Evolutionary conservation across 2,888 invertebrate species (phyloP).

Genomic region (Hydropsyche betteni): DNA sequence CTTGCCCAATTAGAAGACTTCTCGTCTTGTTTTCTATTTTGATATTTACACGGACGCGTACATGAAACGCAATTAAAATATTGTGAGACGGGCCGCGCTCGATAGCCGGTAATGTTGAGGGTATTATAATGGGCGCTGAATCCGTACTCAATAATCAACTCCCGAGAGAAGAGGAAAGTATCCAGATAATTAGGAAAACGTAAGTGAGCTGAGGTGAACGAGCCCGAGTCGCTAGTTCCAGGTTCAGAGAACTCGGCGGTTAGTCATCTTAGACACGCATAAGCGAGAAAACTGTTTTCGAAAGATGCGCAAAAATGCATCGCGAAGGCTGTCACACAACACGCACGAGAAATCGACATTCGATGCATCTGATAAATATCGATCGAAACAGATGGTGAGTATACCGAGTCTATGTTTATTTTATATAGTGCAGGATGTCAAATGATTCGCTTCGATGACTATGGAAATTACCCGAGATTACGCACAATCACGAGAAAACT

Average conservation of each 20-base stretch:
- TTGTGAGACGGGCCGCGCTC: too few relatives aligned
- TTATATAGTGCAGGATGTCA: constrained; percentile 22
- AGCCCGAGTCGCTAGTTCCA: constrained; percentile 3
- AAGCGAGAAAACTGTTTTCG: constrained; percentile 10
- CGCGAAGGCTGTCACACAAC: background rate
- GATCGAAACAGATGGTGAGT: too few relatives aligned
- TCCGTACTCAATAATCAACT: background rate
- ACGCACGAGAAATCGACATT: too few relatives aligned
- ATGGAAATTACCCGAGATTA: background rate
- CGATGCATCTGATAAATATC: too few relatives aligned
- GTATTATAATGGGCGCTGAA: background rate
- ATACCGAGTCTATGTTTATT: too few relatives aligned
- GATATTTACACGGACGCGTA: too few relatives aligned
- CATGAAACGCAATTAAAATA: too few relatives aligned
- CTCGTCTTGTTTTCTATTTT: background rate
- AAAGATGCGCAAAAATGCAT: constrained; percentile 21
- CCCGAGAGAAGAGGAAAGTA: too few relatives aligned
- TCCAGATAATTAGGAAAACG: constrained; percentile 20
- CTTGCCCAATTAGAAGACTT: constrained; percentile 14
- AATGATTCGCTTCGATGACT: constrained; percentile 22
- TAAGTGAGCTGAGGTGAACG: constrained; percentile 1
- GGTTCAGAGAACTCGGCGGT: constrained; percentile 24
- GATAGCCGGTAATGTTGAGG: too few relatives aligned
- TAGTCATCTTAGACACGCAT: constrained; percentile 22
- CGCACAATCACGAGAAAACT: background rate